Evolutionary conservation across 2,797 vertebrate genomes (phyloP).

Genomic region (Limnodromus scolopaceus): DNA sequence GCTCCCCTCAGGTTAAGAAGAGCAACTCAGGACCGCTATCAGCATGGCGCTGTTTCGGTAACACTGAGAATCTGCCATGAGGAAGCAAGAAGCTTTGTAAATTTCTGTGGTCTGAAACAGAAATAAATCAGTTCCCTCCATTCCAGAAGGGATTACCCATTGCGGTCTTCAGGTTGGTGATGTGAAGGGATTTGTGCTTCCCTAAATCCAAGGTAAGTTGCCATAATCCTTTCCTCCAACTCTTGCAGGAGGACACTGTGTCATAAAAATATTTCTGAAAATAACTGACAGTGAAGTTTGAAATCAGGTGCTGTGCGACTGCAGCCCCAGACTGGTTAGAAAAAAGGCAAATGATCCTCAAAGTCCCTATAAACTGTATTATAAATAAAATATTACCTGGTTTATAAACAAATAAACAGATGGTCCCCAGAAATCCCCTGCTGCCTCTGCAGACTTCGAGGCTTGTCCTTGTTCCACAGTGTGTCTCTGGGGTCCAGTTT

Average conservation of each 20-base stretch:
- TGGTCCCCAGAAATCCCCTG: not conserved
- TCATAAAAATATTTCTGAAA: not conserved
- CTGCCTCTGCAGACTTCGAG: not conserved
- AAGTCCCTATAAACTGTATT: not conserved
- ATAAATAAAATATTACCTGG: not conserved
- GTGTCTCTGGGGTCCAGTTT: not conserved
- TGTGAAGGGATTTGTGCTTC: slow-evolving; percentile 5
- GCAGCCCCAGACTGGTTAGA: not conserved
- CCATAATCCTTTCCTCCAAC: not conserved
- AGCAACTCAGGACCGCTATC: not conserved
- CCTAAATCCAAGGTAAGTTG: slow-evolving; percentile 4
- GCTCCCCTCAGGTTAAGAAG: not conserved
- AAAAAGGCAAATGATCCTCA: not conserved
- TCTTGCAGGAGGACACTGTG: not conserved
- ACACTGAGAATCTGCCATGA: not conserved
- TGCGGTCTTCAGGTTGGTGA: not conserved
- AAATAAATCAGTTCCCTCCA: not conserved
- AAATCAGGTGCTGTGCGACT: not conserved
- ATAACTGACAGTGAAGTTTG: not conserved
- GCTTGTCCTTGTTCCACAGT: not conserved
- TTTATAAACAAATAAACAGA: not conserved
- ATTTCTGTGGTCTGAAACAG: not conserved
- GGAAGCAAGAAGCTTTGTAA: not conserved
- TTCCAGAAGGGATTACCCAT: slow-evolving; percentile 6
- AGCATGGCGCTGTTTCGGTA: not conserved